A percentile compares a stretch with the other conserved stretches of the same genome.
These are phyloP conservation scores for Muraenolepis orangiensis DNA, from an alignment of 2,797 vertebrate species.

Conservation along the genomic window DNA sequence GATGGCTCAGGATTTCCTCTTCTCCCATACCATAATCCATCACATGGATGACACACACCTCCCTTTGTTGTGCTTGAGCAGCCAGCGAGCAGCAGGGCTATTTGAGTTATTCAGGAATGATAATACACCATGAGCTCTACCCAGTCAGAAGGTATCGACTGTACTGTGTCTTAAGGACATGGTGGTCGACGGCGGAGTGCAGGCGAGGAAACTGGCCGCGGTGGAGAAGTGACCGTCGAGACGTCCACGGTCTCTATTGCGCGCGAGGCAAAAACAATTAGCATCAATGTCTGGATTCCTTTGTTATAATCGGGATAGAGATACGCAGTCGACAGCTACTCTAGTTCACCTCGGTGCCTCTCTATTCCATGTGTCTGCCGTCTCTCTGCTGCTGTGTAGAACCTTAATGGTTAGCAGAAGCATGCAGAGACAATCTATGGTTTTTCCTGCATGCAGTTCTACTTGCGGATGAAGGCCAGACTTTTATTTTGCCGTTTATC, in stretches of 20 bases:
- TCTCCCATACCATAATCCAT: conserved; percentile 60
- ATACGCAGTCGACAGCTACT: conserved; percentile 45
- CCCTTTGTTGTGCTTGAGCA: conserved; percentile 41
- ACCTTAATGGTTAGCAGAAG: not conserved
- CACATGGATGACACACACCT: conserved; percentile 53
- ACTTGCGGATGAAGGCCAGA: no score
- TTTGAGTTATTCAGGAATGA: conserved; percentile 5
- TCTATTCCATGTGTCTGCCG: conserved; percentile 20
- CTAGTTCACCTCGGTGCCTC: conserved; percentile 21
- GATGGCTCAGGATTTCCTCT: conserved; percentile 64
- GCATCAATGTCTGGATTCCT: conserved; percentile 50
- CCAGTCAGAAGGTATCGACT: not conserved
- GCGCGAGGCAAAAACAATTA: conserved; percentile 48
- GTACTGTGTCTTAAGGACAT: conserved; percentile 9
- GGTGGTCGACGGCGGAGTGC: conserved; percentile 10
- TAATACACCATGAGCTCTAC: conserved; percentile 2
- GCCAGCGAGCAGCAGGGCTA: not conserved
- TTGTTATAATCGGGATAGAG: conserved; percentile 51
- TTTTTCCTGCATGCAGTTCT: not conserved
- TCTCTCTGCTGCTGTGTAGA: conserved; percentile 3
- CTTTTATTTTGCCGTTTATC: not conserved
- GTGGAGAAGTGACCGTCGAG: conserved; percentile 32
- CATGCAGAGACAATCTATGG: not conserved
- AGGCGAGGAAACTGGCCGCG: conserved; percentile 24
- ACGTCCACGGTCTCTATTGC: conserved; percentile 41